Conservation (phyloP, 2,888 invertebrate species). For the Teinopalpus imperialis region DNA sequence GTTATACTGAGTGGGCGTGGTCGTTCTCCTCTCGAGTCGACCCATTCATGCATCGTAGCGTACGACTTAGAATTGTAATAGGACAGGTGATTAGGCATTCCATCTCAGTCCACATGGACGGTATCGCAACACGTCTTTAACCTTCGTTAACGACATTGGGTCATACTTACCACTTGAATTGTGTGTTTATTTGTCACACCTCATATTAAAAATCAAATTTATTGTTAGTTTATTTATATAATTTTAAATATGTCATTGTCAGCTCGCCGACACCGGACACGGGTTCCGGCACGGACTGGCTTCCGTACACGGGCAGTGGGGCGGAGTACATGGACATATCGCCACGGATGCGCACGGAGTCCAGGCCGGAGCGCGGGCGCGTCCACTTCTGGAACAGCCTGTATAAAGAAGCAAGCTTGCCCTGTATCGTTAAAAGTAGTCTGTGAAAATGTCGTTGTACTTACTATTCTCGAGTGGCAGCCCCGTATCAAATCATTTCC, state of each 20-base stretch:
- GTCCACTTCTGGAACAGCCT: conserved; percentile 39
- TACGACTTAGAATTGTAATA: no score
- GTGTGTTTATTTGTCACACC: not conserved
- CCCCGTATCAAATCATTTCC: no score
- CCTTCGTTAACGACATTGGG: no score
- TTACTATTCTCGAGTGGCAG: no score
- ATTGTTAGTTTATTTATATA: conserved; percentile 1
- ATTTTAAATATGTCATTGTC: not conserved
- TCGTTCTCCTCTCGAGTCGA: no score
- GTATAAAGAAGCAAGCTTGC: conserved; percentile 43
- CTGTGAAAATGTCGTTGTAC: no score
- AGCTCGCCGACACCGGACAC: not conserved
- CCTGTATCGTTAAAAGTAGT: conserved; percentile 25
- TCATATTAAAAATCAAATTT: not conserved
- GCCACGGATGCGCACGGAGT: not conserved
- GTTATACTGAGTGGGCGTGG: no score
- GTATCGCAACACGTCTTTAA: no score
- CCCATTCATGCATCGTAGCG: no score
- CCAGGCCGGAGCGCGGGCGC: not conserved
- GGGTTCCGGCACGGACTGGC: conserved; percentile 40
- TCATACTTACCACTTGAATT: no score
- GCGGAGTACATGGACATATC: conserved; percentile 38
- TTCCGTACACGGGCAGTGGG: conserved; percentile 36
- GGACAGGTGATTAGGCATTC: no score
- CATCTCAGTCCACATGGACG: no score